phyloP scores from a whole-genome alignment of 2,797 vertebrate genomes.

The Gobio occitaniae region DNA sequence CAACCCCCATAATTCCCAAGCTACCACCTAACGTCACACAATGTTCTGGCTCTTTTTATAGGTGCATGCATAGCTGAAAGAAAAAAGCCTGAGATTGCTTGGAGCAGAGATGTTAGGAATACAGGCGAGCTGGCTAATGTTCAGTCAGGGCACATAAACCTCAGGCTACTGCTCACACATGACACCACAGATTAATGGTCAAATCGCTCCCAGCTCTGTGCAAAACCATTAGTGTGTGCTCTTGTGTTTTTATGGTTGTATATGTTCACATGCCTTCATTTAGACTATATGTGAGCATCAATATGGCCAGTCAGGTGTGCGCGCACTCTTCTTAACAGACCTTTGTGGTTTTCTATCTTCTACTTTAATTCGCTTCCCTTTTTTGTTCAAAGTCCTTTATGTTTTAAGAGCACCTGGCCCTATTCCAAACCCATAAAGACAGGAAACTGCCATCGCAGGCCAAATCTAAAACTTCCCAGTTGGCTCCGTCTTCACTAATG shows the following conservation, averaged over 20 bases:
- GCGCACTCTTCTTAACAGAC: conserved; percentile 58
- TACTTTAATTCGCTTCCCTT: conserved; percentile 67
- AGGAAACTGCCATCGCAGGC: conserved; percentile 65
- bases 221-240: conserved; percentile 26
- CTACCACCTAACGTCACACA: background rate
- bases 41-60: conserved; percentile 24
- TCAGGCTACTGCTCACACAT: conserved; percentile 22
- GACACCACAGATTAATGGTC: conserved; percentile 47
- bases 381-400: conserved; percentile 60
- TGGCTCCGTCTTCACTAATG: background rate
- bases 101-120: conserved; percentile 11
- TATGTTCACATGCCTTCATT: conserved; percentile 57
- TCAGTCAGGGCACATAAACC: conserved; percentile 46
- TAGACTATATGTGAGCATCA: conserved; percentile 29
- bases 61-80: conserved; percentile 8
- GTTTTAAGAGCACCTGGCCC: conserved; percentile 32
- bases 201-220: background rate
- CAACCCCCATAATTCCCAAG: background rate
- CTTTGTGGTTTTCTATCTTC: conserved; percentile 63
- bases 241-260: conserved; percentile 15
- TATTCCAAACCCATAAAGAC: conserved; percentile 37
- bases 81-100: conserved; percentile 25
- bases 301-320: conserved; percentile 35
- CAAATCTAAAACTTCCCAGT: conserved; percentile 57
- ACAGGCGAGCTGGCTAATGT: conserved; percentile 36